Conservation (phyloP, 1,140 invertebrate genomes). For the Drosophila funebris region DNA sequence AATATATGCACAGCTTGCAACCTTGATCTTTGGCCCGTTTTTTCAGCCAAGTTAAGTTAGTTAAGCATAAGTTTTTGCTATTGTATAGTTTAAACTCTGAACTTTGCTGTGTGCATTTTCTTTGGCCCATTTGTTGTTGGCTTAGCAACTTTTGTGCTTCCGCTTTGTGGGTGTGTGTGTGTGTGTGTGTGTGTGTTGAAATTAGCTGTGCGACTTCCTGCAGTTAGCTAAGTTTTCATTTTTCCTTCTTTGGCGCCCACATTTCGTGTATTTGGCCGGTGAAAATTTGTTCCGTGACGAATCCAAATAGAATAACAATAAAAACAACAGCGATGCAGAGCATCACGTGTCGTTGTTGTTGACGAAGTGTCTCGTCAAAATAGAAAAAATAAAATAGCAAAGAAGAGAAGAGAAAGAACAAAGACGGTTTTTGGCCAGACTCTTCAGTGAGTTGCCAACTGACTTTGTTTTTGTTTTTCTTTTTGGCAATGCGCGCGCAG, state of each 20-base stretch:
- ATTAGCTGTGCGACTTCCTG: conserved; percentile 4
- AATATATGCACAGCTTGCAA: background rate
- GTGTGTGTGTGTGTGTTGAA: conserved; percentile 2
- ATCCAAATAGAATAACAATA: conserved; percentile 55
- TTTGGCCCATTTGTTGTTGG: background rate
- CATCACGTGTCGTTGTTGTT: conserved; percentile 61
- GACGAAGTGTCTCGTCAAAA: conserved; percentile 62
- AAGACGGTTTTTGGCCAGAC: background rate
- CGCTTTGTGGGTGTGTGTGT: background rate
- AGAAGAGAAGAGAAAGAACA: background rate
- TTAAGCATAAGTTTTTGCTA: background rate
- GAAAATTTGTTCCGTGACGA: conserved; percentile 58
- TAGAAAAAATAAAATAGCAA: conserved; percentile 21
- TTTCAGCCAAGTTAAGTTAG: background rate
- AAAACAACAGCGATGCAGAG: conserved; percentile 14
- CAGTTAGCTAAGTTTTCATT: conserved; percentile 17
- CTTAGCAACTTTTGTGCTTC: background rate
- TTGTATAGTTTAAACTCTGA: background rate
- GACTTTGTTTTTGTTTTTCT: background rate
- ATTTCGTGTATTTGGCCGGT: conserved; percentile 12
- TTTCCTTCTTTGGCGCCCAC: conserved; percentile 15
- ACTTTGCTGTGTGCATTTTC: conserved; percentile 12
- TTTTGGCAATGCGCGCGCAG: conserved; percentile 68
- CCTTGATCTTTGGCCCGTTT: background rate
- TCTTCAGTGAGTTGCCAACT: conserved; percentile 32